Evolutionary conservation across 92 coral and sea anemone genomes (phyloP), one percentile per base, ranked within the genome.

Genomic region (Porites evermanni): DNA sequence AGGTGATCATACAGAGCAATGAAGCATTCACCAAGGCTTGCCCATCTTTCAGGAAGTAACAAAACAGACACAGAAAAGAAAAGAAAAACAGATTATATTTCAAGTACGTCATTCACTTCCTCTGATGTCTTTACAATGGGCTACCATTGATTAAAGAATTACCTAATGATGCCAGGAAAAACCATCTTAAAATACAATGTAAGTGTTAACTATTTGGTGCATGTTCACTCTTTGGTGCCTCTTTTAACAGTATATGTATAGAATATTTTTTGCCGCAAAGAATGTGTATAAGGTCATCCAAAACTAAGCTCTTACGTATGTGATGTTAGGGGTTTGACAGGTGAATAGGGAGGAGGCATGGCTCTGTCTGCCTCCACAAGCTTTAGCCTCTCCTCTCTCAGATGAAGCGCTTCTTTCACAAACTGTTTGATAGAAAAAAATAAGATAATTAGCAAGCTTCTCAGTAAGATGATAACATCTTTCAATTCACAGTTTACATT

Each of bases 1-100:
- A 97, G 92, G 84, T 94, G 95, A 82, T 97, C 98, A 79, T 95
- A 97, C 59, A 95, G 85, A 11, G 96, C 93, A 77, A 95, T 94
- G 70, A 95, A 93, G 81, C 99, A 93, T 32, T 97, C 94, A 6
- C 99, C 99, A 38, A 97, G 93, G 17, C 95, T 90, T 29, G 98
- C 95, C 99, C 99, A 97, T 70, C 99, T 97, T 74, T 44, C 54
- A 38, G 3, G n/a, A 79, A 72, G 52, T 61, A 10, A 14, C 61
- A 61, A 17, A 54, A 60, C 50, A 23, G 19, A 38, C 47, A 38
- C 47, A 61, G 38, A 61, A 21, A 17, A 13, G 14, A 76, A 16
- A 44, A 0, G 26, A 44, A 72, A 14, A 13, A 1, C 7, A 14
- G 12, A 47, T 18, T 11, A 47, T 23, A 5, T 3, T 29, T 18